phyloP scores from a whole-genome alignment of 2,113 vertebrate species.

The Gulo gulo region DNA sequence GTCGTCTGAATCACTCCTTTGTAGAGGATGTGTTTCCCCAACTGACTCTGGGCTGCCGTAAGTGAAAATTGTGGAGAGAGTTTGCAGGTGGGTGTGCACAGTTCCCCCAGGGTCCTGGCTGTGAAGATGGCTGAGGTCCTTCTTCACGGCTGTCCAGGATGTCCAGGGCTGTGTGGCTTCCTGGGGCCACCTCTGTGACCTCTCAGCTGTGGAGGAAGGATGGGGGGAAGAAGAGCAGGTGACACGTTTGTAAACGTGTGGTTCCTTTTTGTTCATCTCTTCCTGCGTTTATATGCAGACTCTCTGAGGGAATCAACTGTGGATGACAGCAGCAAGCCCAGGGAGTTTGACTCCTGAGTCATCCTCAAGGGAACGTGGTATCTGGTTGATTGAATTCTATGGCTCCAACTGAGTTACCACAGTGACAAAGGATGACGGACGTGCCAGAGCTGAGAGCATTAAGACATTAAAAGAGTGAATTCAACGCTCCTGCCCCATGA shows the following conservation, averaged over 20 bases:
- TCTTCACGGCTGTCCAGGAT: not conserved
- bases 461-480: not conserved
- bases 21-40: not conserved
- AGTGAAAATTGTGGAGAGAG: not conserved
- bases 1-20: no score
- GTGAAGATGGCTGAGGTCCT: not conserved
- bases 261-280: not conserved
- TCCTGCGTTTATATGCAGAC: not conserved
- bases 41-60: not conserved
- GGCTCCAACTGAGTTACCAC: not conserved
- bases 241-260: not conserved
- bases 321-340: not conserved
- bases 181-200: not conserved
- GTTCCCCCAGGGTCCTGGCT: not conserved
- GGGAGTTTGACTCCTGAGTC: not conserved
- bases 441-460: not conserved
- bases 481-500: no score
- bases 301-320: not conserved
- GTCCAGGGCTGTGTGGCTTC: not conserved
- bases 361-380: not conserved
- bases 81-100: not conserved
- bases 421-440: not conserved
- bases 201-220: not conserved
- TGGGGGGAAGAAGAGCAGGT: not conserved
- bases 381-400: conserved; percentile 21